Conservation (phyloP, 1,140 invertebrate genomes). For the Prorops nasuta region DNA sequence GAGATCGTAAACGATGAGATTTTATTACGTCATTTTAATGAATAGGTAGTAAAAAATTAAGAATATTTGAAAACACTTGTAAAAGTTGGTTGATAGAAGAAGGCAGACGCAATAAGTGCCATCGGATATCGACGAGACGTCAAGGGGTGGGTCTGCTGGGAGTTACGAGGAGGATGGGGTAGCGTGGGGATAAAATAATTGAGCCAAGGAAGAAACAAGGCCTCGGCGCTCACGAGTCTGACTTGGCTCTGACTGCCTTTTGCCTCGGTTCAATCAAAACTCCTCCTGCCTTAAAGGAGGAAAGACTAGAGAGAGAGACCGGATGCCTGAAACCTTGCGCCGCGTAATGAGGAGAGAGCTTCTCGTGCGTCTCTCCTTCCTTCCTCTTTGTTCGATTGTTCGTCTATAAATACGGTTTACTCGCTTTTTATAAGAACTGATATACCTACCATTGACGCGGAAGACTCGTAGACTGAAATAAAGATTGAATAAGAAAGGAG, state of each 20-base stretch:
- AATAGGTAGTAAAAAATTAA: no score
- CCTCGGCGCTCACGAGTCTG: no score
- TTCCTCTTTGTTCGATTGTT: slow-evolving; percentile 32
- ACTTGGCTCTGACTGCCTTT: slow-evolving; percentile 24
- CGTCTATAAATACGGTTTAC: slow-evolving; percentile 23
- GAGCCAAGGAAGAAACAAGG: slow-evolving; percentile 34
- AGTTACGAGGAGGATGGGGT: slow-evolving; percentile 15
- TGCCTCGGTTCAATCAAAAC: slow-evolving; percentile 44
- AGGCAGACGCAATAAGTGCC: slow-evolving; percentile 14
- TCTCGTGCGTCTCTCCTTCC: slow-evolving; percentile 22
- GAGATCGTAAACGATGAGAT: no score
- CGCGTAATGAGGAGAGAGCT: slow-evolving; percentile 45
- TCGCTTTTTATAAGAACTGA: slow-evolving; percentile 7
- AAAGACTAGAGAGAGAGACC: slow-evolving; percentile 39
- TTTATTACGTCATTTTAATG: no score
- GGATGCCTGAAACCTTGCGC: slow-evolving; percentile 36
- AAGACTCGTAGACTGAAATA: neutral
- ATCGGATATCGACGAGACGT: slow-evolving; percentile 19
- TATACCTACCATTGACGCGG: neutral
- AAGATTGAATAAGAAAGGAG: neutral
- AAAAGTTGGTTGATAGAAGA: no score
- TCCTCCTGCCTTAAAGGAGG: slow-evolving; percentile 30
- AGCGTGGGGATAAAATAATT: slow-evolving; percentile 39
- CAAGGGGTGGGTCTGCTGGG: slow-evolving; percentile 4
- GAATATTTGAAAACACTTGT: neutral